A percentile compares a stretch with the other conserved stretches of the same genome.
Conservation (phyloP, 1,140 invertebrate genomes). For the Cydia pomonella region DNA sequence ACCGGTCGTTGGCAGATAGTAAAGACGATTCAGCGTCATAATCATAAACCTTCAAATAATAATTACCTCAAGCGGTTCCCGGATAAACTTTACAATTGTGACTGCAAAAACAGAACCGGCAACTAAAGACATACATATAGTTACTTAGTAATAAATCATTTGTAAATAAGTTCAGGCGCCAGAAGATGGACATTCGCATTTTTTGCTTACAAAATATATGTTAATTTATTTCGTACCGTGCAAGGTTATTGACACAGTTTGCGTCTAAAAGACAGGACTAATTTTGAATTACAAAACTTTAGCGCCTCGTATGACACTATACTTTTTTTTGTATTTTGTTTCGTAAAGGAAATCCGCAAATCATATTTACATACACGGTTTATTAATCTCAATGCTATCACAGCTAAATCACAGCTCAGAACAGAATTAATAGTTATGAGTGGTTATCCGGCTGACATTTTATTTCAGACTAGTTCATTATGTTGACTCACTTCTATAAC, state of each 20-base stretch:
- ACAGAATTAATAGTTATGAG: conserved; percentile 12
- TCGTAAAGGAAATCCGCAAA: conserved; percentile 48
- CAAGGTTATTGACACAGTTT: conserved; percentile 76
- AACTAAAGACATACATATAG: conserved; percentile 34
- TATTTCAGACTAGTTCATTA: not conserved
- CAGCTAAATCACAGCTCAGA: not conserved
- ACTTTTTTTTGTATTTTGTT: conserved; percentile 53
- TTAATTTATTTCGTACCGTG: conserved; percentile 61
- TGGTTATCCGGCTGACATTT: conserved; percentile 14
- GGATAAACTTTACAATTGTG: conserved; percentile 17
- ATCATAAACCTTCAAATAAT: conserved; percentile 25
- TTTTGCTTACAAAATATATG: conserved; percentile 60
- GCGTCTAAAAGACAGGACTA: conserved; percentile 56
- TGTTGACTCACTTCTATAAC: conserved; percentile 10
- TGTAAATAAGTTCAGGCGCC: conserved; percentile 40
- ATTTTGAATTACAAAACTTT: conserved; percentile 67
- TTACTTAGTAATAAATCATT: conserved; percentile 42
- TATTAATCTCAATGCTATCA: conserved; percentile 14
- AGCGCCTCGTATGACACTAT: conserved; percentile 57
- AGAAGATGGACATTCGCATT: conserved; percentile 37
- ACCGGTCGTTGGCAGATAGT: conserved; percentile 9
- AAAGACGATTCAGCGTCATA: conserved; percentile 3
- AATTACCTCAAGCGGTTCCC: conserved; percentile 15
- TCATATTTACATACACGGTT: conserved; percentile 43
- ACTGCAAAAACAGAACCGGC: conserved; percentile 4